A percentile compares a stretch with the other conserved stretches of the same genome.
Evolutionary conservation across 2,113 vertebrate species (phyloP).

Genomic region (Morphnarchus princeps): DNA sequence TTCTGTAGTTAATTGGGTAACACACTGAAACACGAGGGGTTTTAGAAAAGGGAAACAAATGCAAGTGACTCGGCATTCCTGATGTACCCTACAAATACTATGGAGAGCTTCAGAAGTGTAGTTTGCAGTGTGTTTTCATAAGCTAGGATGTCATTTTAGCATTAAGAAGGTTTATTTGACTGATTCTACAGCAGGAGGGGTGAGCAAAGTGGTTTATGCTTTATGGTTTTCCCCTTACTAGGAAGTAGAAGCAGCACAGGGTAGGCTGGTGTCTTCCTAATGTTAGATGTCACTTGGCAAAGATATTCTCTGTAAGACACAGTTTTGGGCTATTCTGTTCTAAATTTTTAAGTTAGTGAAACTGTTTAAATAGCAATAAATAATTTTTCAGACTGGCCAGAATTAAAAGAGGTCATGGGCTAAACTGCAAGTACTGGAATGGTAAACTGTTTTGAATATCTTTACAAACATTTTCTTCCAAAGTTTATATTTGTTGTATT

Average conservation of each 20-base stretch:
- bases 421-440: not conserved
- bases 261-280: not conserved
- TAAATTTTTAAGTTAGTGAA: not conserved
- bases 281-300: not conserved
- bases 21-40: rapidly evolving
- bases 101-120: not conserved
- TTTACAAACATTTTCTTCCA: not conserved
- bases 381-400: not conserved
- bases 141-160: not conserved
- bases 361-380: slow-evolving; percentile 1
- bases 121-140: not conserved
- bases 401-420: not conserved
- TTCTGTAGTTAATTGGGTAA: not conserved
- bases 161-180: not conserved
- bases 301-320: not conserved
- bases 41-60: not conserved
- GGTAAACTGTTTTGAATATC: slow-evolving; percentile 8
- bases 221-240: not conserved
- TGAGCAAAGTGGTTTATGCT: not conserved
- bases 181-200: not conserved
- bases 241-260: not conserved
- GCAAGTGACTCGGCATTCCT: not conserved
- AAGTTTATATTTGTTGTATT: not conserved
- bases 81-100: not conserved
- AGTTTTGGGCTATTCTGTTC: not conserved